Evolutionary conservation across 2,113 vertebrate species (phyloP).

Genomic region (Myotis yumanensis): DNA sequence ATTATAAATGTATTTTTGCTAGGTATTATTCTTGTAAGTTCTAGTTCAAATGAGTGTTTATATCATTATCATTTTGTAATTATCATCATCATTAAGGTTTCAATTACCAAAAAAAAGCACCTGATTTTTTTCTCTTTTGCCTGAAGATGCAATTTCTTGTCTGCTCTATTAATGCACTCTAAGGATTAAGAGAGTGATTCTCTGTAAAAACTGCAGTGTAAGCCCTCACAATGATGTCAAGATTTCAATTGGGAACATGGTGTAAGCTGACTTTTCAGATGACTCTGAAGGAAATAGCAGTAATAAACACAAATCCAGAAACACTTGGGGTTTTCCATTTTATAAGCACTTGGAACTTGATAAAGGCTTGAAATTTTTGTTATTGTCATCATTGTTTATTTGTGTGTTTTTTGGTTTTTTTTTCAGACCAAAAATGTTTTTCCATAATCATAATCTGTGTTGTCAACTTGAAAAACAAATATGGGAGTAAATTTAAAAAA

Average conservation of each 20-base stretch:
- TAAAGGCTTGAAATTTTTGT: neutral
- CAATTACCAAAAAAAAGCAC: neutral
- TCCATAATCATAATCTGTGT: neutral
- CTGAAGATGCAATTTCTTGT: constrained; percentile 1
- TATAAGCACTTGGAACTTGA: neutral
- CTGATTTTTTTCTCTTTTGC: neutral
- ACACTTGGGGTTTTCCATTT: neutral
- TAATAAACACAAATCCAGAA: neutral
- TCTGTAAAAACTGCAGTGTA: neutral
- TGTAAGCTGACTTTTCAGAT: neutral
- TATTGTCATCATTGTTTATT: neutral
- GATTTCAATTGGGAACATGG: neutral
- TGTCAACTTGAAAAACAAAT: constrained; percentile 13
- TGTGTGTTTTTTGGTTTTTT: neutral
- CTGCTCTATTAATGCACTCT: neutral
- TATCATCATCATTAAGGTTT: constrained; percentile 19
- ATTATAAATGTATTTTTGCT: constrained; percentile 11
- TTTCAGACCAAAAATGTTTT: neutral
- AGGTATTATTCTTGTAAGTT: neutral
- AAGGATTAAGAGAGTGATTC: constrained; percentile 6
- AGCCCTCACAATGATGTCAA: neutral
- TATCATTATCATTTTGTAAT: constrained; percentile 38
- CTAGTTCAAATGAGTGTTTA: constrained; percentile 20
- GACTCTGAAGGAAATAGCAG: neutral
- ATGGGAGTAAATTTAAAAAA: neutral